Percentiles rank a stretch among this genome's conserved stretches.
These are phyloP conservation scores for Bucco capensis DNA, from an alignment of 2,113 vertebrate species.

Conservation along the genomic window DNA sequence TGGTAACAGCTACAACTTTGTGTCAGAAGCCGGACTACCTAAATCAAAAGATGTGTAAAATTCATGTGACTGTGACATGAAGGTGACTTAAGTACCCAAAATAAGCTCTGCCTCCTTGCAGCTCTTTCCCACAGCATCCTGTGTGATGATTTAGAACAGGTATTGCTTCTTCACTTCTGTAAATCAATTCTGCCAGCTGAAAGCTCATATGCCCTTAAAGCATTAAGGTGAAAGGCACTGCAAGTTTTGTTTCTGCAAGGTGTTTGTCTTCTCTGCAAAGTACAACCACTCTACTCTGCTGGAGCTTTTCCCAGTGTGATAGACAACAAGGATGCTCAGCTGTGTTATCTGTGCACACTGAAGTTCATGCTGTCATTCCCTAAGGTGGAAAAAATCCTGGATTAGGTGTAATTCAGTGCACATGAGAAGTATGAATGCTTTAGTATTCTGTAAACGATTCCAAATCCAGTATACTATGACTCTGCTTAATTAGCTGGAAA, in stretches of 20 bases:
- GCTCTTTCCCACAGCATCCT: not conserved
- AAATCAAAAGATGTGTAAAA: not conserved
- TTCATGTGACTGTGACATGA: not conserved
- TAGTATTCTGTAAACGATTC: not conserved
- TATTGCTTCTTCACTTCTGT: not conserved
- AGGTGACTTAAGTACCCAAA: not conserved
- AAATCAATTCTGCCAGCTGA: not conserved
- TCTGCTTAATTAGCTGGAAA: not conserved
- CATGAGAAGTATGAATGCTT: not conserved
- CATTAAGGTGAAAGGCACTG: not conserved
- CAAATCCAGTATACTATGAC: not conserved
- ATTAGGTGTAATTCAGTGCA: not conserved
- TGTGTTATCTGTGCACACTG: not conserved
- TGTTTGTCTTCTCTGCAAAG: not conserved
- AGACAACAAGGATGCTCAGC: not conserved
- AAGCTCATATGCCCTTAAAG: not conserved
- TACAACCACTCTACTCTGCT: not conserved
- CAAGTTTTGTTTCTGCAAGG: not conserved
- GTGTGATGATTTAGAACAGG: not conserved
- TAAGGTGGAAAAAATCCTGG: not conserved
- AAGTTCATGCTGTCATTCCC: rapidly evolving
- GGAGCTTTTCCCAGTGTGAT: not conserved
- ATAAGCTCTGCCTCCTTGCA: not conserved
- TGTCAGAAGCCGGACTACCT: not conserved
- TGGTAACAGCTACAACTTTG: not conserved